Base-by-base conservation (phyloP, 2,797 vertebrate species). In the Macrochelys suwanniensis region DNA sequence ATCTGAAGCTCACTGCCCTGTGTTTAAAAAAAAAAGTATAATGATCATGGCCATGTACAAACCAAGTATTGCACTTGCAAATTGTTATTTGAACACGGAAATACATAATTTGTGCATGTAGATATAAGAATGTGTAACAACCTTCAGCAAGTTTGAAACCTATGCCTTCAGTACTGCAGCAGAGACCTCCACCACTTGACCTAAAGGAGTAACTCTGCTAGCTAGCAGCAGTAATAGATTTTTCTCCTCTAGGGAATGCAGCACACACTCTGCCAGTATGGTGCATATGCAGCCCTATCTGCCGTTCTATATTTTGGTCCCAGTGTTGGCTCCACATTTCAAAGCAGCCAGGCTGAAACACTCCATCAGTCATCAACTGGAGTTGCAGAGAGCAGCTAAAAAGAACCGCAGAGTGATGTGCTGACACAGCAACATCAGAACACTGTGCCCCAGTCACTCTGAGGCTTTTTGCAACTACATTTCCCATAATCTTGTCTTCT, bases 41-140 rank as follows among this genome's bases (percentile, higher is more conserved):
- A 42, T 47, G 28, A 2, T 1, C 2, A 16, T 11, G 7, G 28
- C 42, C 54, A 87, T 16, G 11, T 4, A 25, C 45, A 26, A 4
- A 12, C 68, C 68, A 71, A 42, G n/a, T 0, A 0, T 28, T 94
- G 0, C 0, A 31, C 2, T 0, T 21, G 37, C 80, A 31, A 57
- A 82, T 59, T 54, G 57, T n/a, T 25, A 77, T 77, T 77, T 47
- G 25, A 28, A 49, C 2, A 31, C 16, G 15, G 45, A 31, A 77
- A 28, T 49, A 28, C 74, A 47, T 47, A 49, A 77, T 49, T 47
- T 28, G 23, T 26, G 45, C 74, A 77, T 16, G 26, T 31, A 31
- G 45, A 15, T 28, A 28, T 45, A 49, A 26, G 13, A 45, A 28
- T 10, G 68, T 10, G 19, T 47, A 49, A 49, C 25, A 49, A 9